phyloP scores from a whole-genome alignment of 2,797 vertebrate species.

The Diplodus puntazzo region DNA sequence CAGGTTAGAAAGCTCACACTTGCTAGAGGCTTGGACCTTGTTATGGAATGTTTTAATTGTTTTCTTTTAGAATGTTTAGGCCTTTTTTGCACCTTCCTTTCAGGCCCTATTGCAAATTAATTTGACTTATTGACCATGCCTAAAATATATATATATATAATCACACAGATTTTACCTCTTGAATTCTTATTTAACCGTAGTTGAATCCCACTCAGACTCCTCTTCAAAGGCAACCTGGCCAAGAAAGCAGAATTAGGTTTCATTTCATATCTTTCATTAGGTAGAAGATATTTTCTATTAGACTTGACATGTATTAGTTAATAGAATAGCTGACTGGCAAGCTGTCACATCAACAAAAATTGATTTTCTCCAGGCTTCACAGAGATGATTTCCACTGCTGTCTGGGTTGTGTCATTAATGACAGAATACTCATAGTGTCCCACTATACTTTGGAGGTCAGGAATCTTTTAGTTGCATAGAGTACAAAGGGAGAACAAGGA shows the following conservation, averaged over 20 bases:
- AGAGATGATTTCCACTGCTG: conserved; percentile 1
- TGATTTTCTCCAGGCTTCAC: not conserved
- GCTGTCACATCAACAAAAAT: conserved; percentile 12
- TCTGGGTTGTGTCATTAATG: conserved; percentile 8
- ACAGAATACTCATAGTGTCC: not conserved
- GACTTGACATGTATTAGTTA: conserved; percentile 23
- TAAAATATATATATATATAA: not conserved
- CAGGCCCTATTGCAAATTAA: not conserved
- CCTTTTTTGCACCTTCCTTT: not conserved
- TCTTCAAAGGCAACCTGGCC: not conserved
- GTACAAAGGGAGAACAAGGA: not conserved
- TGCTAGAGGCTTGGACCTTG: not conserved
- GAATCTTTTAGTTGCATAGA: not conserved
- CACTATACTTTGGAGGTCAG: not conserved
- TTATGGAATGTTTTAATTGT: not conserved
- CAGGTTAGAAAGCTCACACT: conserved; percentile 71
- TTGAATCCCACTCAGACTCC: not conserved
- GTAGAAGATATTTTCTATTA: conserved; percentile 28
- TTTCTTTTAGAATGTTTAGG: not conserved
- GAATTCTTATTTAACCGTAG: not conserved
- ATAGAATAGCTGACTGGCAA: conserved; percentile 20
- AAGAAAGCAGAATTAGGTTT: no score
- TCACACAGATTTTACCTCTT: not conserved
- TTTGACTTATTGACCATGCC: not conserved
- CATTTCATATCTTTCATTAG: no score